Conservation (phyloP, 2,888 invertebrate genomes). For the Drosophila emarginata region DNA sequence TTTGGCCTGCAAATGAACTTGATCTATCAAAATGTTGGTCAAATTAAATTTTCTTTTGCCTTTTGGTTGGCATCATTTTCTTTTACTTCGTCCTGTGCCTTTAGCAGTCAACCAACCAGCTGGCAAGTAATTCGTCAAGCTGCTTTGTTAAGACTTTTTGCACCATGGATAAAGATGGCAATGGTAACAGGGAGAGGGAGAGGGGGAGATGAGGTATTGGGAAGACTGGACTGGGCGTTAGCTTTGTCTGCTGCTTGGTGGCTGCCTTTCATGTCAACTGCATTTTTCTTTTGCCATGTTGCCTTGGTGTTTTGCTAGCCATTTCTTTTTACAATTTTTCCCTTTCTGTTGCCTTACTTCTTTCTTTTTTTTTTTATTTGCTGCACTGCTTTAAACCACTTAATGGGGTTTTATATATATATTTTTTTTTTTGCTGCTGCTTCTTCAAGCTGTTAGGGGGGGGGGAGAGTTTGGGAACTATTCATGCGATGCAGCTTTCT, state of each 20-base stretch:
- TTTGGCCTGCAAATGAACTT: slow-evolving; percentile 33
- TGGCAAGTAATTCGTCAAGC: slow-evolving; percentile 73
- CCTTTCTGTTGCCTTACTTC: slow-evolving; percentile 24
- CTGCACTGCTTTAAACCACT: slow-evolving; percentile 69
- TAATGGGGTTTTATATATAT: slow-evolving; percentile 59
- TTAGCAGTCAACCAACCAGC: slow-evolving; percentile 27
- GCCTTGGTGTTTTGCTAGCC: slow-evolving; percentile 40
- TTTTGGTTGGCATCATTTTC: neutral
- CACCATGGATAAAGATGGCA: neutral
- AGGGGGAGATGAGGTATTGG: too few relatives aligned
- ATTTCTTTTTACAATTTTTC: neutral
- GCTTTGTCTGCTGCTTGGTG: slow-evolving; percentile 26
- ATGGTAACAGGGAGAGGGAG: too few relatives aligned
- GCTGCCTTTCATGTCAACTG: slow-evolving; percentile 70
- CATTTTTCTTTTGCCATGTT: slow-evolving; percentile 62
- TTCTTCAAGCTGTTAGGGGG: neutral
- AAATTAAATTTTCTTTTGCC: slow-evolving; percentile 62
- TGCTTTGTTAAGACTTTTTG: slow-evolving; percentile 46
- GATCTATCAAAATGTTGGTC: slow-evolving; percentile 53
- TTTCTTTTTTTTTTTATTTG: slow-evolving; percentile 16
- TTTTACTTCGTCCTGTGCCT: neutral
- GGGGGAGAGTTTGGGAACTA: slow-evolving; percentile 31
- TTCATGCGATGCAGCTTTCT: slow-evolving; percentile 67
- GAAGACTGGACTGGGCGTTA: slow-evolving; percentile 34
- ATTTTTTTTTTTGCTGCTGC: too few relatives aligned